These are phyloP conservation scores for Spea bombifrons DNA, from an alignment of 2,113 vertebrate genomes.

Conservation along the genomic window DNA sequence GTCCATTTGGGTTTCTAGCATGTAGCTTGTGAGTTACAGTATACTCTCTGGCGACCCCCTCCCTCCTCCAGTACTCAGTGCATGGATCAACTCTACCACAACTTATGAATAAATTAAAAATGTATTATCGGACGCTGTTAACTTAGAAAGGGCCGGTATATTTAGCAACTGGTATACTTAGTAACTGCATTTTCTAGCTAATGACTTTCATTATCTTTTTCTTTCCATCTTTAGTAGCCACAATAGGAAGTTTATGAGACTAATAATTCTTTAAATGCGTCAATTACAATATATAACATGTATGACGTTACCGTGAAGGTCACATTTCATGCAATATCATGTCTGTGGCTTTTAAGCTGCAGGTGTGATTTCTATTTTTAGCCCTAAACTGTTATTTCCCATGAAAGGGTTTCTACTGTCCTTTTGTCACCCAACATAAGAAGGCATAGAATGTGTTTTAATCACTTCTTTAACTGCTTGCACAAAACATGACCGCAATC, in stretches of 20 bases:
- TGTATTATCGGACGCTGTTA: background rate
- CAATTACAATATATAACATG: background rate
- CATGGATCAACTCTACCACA: too few species aligned
- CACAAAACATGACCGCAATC: too few species aligned
- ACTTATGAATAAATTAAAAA: too few species aligned
- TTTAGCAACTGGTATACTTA: conserved; percentile 1
- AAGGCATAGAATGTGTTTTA: background rate
- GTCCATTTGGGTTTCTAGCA: too few species aligned
- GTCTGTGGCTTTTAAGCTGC: background rate
- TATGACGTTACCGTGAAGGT: background rate
- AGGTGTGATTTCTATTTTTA: conserved; percentile 5
- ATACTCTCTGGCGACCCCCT: too few species aligned
- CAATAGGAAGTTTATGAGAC: background rate
- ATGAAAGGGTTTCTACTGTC: background rate
- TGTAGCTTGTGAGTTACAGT: too few species aligned
- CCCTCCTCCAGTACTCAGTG: too few species aligned
- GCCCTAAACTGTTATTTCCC: background rate
- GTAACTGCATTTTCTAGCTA: background rate
- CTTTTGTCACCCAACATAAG: background rate
- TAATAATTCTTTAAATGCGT: background rate
- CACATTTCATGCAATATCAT: background rate
- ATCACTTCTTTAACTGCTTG: background rate
- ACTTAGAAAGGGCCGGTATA: background rate
- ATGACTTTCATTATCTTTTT: background rate
- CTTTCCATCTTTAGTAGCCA: background rate